These are phyloP conservation scores for Hesperophylax magnus DNA, from an alignment of 1,140 invertebrate species.

Conservation along the genomic window DNA sequence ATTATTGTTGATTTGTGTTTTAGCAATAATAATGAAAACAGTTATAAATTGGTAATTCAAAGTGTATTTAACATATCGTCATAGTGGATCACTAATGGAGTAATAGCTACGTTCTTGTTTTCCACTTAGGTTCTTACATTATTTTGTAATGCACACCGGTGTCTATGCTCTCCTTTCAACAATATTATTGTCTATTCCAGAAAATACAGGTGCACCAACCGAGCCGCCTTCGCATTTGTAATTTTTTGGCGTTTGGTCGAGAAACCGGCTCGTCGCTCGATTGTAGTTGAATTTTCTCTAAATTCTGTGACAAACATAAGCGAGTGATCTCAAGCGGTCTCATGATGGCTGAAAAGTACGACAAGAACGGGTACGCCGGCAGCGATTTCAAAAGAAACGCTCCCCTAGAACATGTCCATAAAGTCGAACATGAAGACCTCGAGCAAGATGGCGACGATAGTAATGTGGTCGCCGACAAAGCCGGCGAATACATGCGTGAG, in stretches of 20 bases:
- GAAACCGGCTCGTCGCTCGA: background rate
- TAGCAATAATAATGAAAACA: too few species aligned
- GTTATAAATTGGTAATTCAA: too few species aligned
- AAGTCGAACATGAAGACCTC: background rate
- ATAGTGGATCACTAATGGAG: too few species aligned
- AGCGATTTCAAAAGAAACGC: slow-evolving; percentile 54
- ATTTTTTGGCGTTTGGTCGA: background rate
- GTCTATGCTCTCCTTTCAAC: too few species aligned
- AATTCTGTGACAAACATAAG: background rate
- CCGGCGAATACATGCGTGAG: slow-evolving; percentile 82
- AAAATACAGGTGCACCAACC: background rate
- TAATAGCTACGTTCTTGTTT: too few species aligned
- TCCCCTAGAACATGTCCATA: slow-evolving; percentile 35
- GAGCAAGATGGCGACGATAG: slow-evolving; percentile 69
- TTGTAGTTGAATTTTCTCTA: background rate
- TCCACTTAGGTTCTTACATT: too few species aligned
- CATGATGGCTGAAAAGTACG: slow-evolving; percentile 54
- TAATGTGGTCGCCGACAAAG: slow-evolving; percentile 75
- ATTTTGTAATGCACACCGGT: too few species aligned
- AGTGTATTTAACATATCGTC: too few species aligned
- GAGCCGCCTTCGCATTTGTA: background rate
- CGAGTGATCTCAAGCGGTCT: background rate
- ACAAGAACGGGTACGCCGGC: slow-evolving; percentile 55
- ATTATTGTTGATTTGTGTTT: too few species aligned
- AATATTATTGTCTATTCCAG: too few species aligned